Percentiles rank a stretch among this genome's conserved stretches.
These are phyloP conservation scores for Trematocara caparti DNA, from an alignment of 2,797 vertebrate species.

Conservation along the genomic window DNA sequence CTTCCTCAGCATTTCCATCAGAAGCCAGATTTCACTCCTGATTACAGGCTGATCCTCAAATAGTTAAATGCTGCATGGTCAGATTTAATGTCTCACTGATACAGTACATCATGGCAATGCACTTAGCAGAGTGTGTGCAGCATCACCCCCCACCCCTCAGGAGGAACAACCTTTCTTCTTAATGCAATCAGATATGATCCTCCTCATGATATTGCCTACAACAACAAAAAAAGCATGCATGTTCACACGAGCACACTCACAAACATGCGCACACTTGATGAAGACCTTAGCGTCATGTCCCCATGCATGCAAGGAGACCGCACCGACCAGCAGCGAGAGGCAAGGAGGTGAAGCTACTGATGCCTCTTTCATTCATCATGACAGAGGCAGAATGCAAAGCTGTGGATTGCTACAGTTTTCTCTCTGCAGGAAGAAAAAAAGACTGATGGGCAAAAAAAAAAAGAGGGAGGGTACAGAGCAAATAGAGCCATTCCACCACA, in stretches of 20 bases:
- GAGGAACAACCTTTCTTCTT: slow-evolving; percentile 40
- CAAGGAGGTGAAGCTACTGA: slow-evolving; percentile 37
- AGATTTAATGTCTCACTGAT: slow-evolving; percentile 64
- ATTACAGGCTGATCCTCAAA: slow-evolving; percentile 43
- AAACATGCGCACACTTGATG: slow-evolving; percentile 27
- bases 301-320: slow-evolving; percentile 66
- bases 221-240: neutral
- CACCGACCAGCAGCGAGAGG: slow-evolving; percentile 50
- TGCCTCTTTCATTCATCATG: slow-evolving; percentile 60
- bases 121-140: slow-evolving; percentile 56
- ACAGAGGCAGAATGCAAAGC: slow-evolving; percentile 58
- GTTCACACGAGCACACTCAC: neutral
- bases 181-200: slow-evolving; percentile 47
- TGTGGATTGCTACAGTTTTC: slow-evolving; percentile 47
- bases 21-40: neutral
- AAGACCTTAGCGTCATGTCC: slow-evolving; percentile 61
- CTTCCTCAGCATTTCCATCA: slow-evolving; percentile 39
- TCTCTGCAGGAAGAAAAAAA: slow-evolving; percentile 46
- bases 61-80: slow-evolving; percentile 73
- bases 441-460: neutral
- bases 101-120: slow-evolving; percentile 63
- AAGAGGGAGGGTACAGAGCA: slow-evolving; percentile 50
- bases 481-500: slow-evolving; percentile 62
- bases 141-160: slow-evolving; percentile 5
- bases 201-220: slow-evolving; percentile 7